Evolutionary conservation across 2,797 vertebrate species (phyloP), one percentile per base, ranked within the genome.

Genomic region (Lycodopsis pacificus): DNA sequence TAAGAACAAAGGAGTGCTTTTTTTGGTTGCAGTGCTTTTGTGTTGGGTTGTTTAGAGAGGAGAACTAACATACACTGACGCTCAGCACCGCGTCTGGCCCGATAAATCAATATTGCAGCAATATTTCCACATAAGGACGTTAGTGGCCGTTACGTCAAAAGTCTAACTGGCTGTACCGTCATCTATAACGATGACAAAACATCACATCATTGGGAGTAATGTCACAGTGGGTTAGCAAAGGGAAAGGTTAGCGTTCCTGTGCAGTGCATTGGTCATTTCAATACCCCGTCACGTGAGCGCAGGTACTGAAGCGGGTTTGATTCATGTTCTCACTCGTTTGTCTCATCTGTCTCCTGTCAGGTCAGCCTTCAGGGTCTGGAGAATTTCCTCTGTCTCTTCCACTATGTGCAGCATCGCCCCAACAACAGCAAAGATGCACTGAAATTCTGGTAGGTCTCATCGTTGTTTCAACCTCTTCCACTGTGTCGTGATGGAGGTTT

Each of bases 351-450:
- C 1, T 78, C 56, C 73, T 57, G 34, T 80, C 89, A 96, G 96
- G 93, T 96, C 86, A 96, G 90, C 85, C 91, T 96, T 77, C 94
- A 95, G 82, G 94, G 92, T 79, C 89, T 96, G 85, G 96, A 96
- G 86, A 94, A 89, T 73, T 96, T 96, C 87, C 94, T 96, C 66
- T 95, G 94, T 63, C 93, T 95, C 82, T 96, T 96, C 88, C 94
- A 96, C 89, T 95, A 91, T 70, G 92, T 94, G 79, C 94, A 94
- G 71, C 94, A 94, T 70, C 85, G 92, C 56, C 80, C 87, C 68
- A 82, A 67, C 78, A 86, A 81, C 38, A 77, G 73, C 51, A 94
- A 92, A 87, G 94, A 95, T 89, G 89, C 91, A 19, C 92, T 96
- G 77, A 95, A 85, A 76, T 96, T 96, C 91, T 96, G 95, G 95